Evolutionary conservation across 2,797 vertebrate species (phyloP).

Genomic region (Phataginus tetradactyla): DNA sequence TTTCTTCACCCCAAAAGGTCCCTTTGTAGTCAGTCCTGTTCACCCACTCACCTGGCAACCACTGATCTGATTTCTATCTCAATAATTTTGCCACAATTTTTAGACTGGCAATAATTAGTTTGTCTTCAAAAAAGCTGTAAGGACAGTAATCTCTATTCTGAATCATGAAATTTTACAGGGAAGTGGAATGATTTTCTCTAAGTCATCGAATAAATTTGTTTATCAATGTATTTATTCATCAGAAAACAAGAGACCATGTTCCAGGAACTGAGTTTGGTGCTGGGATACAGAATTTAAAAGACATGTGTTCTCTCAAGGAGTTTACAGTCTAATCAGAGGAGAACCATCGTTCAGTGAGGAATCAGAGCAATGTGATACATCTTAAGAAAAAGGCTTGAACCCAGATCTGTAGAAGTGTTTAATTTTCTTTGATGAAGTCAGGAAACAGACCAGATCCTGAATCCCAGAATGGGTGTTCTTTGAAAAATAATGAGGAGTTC

Average conservation of each 20-base stretch:
- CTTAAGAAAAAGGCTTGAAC: not conserved
- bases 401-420: not conserved
- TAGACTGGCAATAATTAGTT: not conserved
- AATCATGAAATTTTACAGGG: not conserved
- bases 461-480: not conserved
- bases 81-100: not conserved
- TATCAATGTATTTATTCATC: not conserved
- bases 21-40: not conserved
- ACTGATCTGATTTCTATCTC: not conserved
- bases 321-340: not conserved
- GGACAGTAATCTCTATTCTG: not conserved
- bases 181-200: slow-evolving; percentile 1
- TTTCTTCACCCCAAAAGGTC: not conserved
- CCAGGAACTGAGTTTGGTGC: not conserved
- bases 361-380: not conserved
- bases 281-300: not conserved
- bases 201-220: not conserved
- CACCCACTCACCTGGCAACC: not conserved
- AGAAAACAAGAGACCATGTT: not conserved
- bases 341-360: not conserved
- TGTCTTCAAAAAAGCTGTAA: not conserved
- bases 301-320: not conserved
- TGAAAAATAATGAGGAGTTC: not conserved
- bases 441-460: not conserved
- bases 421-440: not conserved